Evolutionary conservation across 2,797 vertebrate species (phyloP), one percentile per base, ranked within the genome.

Genomic region (Manis crassicaudata): DNA sequence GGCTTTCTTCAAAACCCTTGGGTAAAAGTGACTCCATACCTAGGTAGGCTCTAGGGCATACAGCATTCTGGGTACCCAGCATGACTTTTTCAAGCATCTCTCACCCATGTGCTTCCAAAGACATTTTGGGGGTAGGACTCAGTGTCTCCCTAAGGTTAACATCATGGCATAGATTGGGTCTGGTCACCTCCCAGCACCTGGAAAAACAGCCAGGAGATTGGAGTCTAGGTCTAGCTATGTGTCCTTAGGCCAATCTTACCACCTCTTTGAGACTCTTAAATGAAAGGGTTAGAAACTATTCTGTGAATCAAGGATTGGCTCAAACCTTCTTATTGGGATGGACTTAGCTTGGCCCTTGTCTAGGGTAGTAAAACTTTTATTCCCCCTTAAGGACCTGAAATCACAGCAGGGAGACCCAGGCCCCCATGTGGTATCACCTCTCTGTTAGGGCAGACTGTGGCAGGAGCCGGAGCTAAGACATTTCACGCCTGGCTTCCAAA

Each of bases 401-500:
- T 72, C 58, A 75, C 43, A 32, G 54, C 21, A 23, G 67, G 83
- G 25, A 86, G 60, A 93, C 58, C 70, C 32, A 46, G 72, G 76
- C 32, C 50, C 67, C 88, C 56, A 50, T 0, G 16, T 86, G 29
- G 11, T 11, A 43, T 73, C 85, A 52, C 29, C 32, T 84, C 72
- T 92, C 72, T 89, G 67, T 67, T 90, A 83, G 60, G 88, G 54
- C 70, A 81, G 62, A 83, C 54, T 32, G 76, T 35, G 56, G 75
- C 40, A 70, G 63, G 58, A 62, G 67, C 77, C 83, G 82, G 73
- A 97, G 62, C 82, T 60, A 76, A 94, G 17, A 85, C 60, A 96
- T 98, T 97, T 97, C 96, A 97, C 32, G 35, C 94, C 96, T 96
- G 77, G 35, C 90, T 97, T 98, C 75, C 94, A 98, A 96, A 97